phyloP scores from a whole-genome alignment of 1,140 invertebrate genomes.

The Drosophila ogumai region DNA sequence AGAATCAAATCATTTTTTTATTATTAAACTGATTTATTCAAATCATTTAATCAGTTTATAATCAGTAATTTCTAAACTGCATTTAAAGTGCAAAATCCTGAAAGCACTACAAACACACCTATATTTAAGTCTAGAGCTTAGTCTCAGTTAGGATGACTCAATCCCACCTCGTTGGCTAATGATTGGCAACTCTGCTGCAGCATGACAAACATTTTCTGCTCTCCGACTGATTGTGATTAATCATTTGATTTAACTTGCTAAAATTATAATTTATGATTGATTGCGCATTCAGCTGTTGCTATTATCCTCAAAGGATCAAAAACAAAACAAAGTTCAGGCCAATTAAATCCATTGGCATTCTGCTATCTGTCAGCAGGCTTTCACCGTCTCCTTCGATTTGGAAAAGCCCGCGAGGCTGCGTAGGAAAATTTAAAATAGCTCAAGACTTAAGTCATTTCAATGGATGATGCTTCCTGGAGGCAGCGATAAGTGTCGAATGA shows the following conservation, averaged over 20 bases:
- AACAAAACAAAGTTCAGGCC: constrained; percentile 37
- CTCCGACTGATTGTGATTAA: constrained; percentile 21
- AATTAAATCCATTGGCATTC: constrained; percentile 34
- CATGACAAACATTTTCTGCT: constrained; percentile 17
- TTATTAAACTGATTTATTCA: neutral
- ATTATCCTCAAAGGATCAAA: neutral
- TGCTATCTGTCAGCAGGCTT: constrained; percentile 23
- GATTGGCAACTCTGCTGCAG: constrained; percentile 12
- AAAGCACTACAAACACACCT: neutral
- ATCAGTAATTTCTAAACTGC: neutral
- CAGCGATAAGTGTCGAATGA: constrained; percentile 35
- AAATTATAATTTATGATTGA: constrained; percentile 41
- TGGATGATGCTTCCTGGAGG: constrained; percentile 32
- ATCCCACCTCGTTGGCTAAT: constrained; percentile 15
- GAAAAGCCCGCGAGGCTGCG: neutral
- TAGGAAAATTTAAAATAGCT: constrained; percentile 33
- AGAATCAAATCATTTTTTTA: no score
- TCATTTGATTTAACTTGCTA: constrained; percentile 30
- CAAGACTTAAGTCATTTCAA: constrained; percentile 30
- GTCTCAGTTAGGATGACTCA: neutral
- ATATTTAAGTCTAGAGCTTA: neutral
- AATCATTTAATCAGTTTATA: neutral
- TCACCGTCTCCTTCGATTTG: neutral
- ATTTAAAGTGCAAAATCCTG: no score
- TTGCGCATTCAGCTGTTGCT: constrained; percentile 36